Evolutionary conservation across 2,797 vertebrate genomes (phyloP).

Genomic region (Cephalopachus bancanus): DNA sequence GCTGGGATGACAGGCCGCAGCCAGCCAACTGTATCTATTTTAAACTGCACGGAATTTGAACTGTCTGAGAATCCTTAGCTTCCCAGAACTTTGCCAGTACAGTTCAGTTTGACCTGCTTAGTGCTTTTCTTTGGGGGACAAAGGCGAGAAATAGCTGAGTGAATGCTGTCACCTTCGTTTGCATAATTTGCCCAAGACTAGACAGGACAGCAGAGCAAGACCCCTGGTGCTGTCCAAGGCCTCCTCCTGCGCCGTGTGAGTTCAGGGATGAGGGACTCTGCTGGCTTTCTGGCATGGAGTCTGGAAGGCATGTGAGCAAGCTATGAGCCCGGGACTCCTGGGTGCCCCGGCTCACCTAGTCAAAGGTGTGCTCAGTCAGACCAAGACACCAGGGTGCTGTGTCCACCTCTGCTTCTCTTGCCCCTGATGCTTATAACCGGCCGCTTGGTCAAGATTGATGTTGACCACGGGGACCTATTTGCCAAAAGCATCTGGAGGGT

Average conservation of each 20-base stretch:
- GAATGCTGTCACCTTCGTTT: no score
- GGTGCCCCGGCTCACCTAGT: not conserved
- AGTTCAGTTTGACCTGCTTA: no score
- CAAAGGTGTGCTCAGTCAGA: not conserved
- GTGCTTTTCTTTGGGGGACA: not conserved
- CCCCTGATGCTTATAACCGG: not conserved
- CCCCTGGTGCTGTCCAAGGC: not conserved
- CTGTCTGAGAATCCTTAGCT: not conserved
- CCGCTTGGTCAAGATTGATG: not conserved
- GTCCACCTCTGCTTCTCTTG: not conserved
- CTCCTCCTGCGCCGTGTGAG: accelerated
- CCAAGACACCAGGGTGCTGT: accelerated
- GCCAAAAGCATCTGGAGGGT: not conserved
- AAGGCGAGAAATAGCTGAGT: accelerated
- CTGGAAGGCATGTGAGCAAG: not conserved
- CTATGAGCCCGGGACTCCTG: not conserved
- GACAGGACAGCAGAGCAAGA: not conserved
- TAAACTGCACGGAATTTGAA: not conserved
- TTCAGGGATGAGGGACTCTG: accelerated
- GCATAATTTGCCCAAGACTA: not conserved
- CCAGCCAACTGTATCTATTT: not conserved
- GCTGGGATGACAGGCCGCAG: no score
- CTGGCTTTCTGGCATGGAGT: not conserved
- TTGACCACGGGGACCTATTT: not conserved
- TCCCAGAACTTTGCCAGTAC: not conserved